Base-by-base conservation (phyloP, 2,888 invertebrate species). In the Ormyrus rosae region DNA sequence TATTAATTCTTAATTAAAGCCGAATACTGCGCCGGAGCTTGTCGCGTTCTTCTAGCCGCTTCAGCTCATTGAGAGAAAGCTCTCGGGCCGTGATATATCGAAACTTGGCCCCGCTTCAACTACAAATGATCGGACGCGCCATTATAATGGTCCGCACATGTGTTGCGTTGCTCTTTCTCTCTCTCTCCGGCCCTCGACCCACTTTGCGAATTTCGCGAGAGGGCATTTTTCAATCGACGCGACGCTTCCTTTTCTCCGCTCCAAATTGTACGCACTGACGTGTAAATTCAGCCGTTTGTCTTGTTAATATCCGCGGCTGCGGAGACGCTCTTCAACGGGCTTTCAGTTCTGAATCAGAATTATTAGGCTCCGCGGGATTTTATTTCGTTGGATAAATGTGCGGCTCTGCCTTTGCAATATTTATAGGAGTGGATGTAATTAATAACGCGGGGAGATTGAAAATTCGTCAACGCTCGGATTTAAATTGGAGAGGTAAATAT, bases 1-100 rank as follows among this genome's bases (percentile, higher is more conserved):
- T 88, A 87, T 89, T 86, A 88, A 87, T 88, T 88, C 85, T 86
- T 87, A 88, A 88, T 88, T 87, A 89, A 89, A 88, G 85, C 84
- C 85, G 82, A 79, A 70, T 69, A 34, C 56, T 69, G 34, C 50
- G 51, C 63, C 67, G 8, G 50, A 8, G 7, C 53, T 19, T 19
- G 58, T n/a, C 58, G 58, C 11, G n/a, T 19, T 19, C 19, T 19
- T 19, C 19, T 19, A 19, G 19, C 19, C 19, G 19, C 84, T 85
- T 85, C 85, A 84, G 84, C 87, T 88, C 87, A 88, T 88, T 86
- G 86, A 88, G 86, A 85, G 83, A 82, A 81, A 19, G 13, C 10
- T 61, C 10, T 34, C 10, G 34, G 19, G 80, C 77, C 81, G 81
- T 82, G 86, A 87, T 88, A 85, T 87, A 89, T 89, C 85, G 88